Percentiles rank a stretch among this genome's conserved stretches.
phyloP scores from a whole-genome alignment of 2,113 vertebrate genomes.

The Coptodon bakossiorum region DNA sequence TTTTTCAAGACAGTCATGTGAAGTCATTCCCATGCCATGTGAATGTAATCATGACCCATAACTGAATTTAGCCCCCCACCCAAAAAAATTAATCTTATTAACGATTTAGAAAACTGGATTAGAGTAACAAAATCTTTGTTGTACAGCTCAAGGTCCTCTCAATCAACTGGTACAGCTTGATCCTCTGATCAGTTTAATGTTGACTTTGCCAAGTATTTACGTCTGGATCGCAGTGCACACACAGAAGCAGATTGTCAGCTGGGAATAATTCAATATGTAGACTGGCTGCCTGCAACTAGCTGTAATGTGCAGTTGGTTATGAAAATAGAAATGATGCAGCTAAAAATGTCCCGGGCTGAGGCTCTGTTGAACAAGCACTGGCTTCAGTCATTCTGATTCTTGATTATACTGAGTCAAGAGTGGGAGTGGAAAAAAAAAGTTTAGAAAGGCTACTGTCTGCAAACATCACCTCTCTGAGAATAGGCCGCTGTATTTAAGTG shows the following conservation, averaged over 20 bases:
- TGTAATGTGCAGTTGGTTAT: conserved; percentile 20
- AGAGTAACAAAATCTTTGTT: conserved; percentile 49
- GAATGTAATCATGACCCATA: conserved; percentile 57
- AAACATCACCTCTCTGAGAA: conserved; percentile 21
- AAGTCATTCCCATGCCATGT: conserved; percentile 65
- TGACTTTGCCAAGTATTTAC: conserved; percentile 3
- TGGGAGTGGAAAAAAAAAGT: background rate
- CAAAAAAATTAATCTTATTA: conserved; percentile 58
- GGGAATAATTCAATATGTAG: background rate
- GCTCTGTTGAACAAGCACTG: background rate
- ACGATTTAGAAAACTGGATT: conserved; percentile 66
- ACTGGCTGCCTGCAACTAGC: background rate
- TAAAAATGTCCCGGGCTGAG: background rate
- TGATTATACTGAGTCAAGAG: conserved; percentile 62
- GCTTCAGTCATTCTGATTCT: conserved; percentile 43
- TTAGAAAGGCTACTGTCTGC: conserved; percentile 5
- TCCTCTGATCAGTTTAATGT: conserved; percentile 45
- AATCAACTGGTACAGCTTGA: conserved; percentile 49
- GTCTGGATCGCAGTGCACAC: background rate
- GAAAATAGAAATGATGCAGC: conserved; percentile 3
- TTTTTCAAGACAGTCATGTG: conserved; percentile 54
- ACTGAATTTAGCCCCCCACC: conserved; percentile 45
- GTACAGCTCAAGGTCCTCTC: conserved; percentile 46
- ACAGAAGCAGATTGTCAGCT: background rate
- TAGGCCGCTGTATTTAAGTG: conserved; percentile 8